Conservation (phyloP, 2,797 vertebrate genomes). For the Staurois parvus region DNA sequence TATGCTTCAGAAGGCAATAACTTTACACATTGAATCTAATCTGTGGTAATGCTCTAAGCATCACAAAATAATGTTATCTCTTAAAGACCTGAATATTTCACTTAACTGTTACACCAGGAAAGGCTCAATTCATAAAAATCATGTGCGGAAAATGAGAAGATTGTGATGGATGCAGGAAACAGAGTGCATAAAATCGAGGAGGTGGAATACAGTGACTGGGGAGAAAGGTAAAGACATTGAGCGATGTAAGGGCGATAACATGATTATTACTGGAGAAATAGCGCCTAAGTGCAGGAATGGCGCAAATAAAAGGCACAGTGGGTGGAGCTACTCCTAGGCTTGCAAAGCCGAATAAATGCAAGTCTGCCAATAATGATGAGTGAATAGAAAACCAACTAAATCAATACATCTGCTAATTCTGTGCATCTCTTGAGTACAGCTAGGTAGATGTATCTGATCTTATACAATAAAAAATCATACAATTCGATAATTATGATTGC, state of each 20-base stretch:
- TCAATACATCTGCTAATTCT: not conserved
- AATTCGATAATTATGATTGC: no score
- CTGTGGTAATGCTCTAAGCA: slow-evolving; percentile 52
- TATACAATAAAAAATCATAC: no score
- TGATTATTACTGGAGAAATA: not conserved
- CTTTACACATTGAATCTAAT: slow-evolving; percentile 50
- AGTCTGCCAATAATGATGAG: not conserved
- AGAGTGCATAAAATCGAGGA: slow-evolving; percentile 37
- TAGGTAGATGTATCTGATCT: no score
- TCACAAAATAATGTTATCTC: slow-evolving; percentile 60
- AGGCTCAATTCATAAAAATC: slow-evolving; percentile 55
- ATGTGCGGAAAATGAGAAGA: slow-evolving; percentile 49
- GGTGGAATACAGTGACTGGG: not conserved
- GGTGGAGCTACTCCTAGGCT: not conserved
- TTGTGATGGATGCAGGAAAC: slow-evolving; percentile 41
- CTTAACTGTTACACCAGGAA: slow-evolving; percentile 50
- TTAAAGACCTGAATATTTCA: slow-evolving; percentile 57
- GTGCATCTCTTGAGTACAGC: not conserved
- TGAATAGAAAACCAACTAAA: no score
- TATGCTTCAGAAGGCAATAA: slow-evolving; percentile 54
- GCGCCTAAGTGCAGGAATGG: no score
- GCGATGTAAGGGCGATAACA: not conserved
- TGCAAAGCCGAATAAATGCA: not conserved
- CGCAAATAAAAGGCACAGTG: not conserved
- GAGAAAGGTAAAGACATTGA: not conserved